A percentile compares a stretch with the other conserved stretches of the same genome.
Evolutionary conservation across 2,888 invertebrate genomes (phyloP).

Genomic region (Lasius platythorax): DNA sequence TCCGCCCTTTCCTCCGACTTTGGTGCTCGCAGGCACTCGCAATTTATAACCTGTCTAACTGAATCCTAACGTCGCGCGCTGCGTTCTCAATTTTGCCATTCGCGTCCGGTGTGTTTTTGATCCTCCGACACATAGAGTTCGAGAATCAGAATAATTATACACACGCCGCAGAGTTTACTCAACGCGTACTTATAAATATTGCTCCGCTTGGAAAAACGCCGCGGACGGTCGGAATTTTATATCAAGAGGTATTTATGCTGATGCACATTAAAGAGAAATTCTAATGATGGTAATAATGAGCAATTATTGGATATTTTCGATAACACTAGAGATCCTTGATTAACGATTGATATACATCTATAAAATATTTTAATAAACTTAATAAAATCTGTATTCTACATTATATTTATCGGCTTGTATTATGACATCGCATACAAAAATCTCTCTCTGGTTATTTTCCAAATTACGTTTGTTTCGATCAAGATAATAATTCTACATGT

Average conservation of each 20-base stretch:
- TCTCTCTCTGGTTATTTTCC: not conserved
- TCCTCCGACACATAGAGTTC: conserved; percentile 27
- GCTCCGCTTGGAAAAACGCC: not conserved
- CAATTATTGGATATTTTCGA: not conserved
- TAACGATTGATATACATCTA: not conserved
- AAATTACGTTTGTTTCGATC: not conserved
- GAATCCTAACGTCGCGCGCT: conserved; percentile 79
- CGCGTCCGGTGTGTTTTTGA: conserved; percentile 64
- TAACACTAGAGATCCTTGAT: not conserved
- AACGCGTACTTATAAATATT: not conserved
- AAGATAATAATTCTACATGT: not conserved
- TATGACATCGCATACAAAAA: not conserved
- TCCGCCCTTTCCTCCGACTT: conserved; percentile 76
- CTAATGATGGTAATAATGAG: not conserved
- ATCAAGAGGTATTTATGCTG: not conserved
- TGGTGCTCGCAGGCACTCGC: conserved; percentile 75
- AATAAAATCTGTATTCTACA: not conserved
- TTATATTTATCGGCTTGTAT: not conserved
- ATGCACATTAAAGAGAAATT: not conserved
- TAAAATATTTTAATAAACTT: not conserved
- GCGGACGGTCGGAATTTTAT: not conserved
- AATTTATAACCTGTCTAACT: conserved; percentile 84
- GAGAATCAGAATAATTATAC: not conserved
- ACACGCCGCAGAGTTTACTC: not conserved
- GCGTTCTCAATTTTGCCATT: conserved; percentile 68